Conservation (phyloP, 2,113 vertebrate genomes). For the Syrmaticus mikado region DNA sequence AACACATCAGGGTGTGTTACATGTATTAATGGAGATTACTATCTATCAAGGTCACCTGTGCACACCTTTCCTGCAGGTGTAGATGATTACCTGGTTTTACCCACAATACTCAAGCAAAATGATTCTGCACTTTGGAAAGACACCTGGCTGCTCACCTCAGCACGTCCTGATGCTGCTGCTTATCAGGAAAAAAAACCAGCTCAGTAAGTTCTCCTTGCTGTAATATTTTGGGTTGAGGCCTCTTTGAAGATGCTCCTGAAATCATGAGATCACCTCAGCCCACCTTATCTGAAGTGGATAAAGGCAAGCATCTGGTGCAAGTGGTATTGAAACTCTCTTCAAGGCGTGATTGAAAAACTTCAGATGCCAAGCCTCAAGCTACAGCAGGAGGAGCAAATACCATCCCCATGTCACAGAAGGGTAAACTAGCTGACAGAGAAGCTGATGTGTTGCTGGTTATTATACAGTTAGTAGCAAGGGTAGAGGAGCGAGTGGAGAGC, state of each 20-base stretch:
- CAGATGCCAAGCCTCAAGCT: not conserved
- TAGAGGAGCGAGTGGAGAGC: not conserved
- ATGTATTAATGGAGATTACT: no score
- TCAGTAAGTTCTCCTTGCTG: not conserved
- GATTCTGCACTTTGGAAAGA: not conserved
- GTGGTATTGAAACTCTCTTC: not conserved
- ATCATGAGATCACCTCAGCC: not conserved
- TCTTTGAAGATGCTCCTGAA: not conserved
- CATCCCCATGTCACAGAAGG: not conserved
- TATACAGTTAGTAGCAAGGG: not conserved
- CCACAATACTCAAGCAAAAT: not conserved
- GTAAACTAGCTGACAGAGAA: not conserved
- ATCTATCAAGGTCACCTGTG: not conserved
- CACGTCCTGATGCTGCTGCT: not conserved
- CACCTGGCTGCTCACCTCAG: not conserved
- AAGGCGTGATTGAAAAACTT: not conserved
- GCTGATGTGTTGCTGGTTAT: not conserved
- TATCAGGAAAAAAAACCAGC: not conserved
- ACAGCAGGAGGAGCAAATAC: not conserved
- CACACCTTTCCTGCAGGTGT: not conserved
- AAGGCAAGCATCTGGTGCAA: not conserved
- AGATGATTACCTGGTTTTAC: not conserved
- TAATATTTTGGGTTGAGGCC: not conserved
- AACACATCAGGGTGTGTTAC: rapidly evolving
- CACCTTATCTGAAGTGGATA: not conserved